Conservation (phyloP, 2,113 vertebrate genomes). For the Callospermophilus lateralis region DNA sequence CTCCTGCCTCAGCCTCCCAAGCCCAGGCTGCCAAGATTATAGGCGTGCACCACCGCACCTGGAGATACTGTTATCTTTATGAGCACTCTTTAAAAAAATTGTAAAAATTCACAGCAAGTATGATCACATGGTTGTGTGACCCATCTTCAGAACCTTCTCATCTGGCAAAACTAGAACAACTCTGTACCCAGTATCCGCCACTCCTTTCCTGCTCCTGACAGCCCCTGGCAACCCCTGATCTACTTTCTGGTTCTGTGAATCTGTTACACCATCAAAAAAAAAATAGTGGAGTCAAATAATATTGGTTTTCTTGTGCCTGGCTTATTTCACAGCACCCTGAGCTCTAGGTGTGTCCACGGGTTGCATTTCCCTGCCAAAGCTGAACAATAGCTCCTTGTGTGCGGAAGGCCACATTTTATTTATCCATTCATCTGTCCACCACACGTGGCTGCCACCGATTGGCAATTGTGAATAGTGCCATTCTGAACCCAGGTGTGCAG, state of each 20-base stretch:
- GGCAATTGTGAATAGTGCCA: not conserved
- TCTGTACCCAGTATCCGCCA: not conserved
- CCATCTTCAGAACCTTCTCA: not conserved
- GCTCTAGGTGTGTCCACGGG: not conserved
- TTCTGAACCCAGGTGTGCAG: not conserved
- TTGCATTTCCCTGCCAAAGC: not conserved
- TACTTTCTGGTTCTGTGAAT: not conserved
- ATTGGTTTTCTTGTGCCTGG: no score
- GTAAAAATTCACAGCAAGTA: no score
- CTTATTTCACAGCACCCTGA: not conserved
- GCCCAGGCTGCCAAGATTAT: rapidly evolving
- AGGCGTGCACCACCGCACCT: no score
- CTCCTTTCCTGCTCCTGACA: not conserved
- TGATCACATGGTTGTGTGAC: not conserved
- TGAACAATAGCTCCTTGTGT: not conserved
- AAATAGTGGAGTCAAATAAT: no score
- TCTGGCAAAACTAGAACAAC: not conserved
- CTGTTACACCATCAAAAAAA: not conserved
- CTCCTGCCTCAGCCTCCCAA: no score
- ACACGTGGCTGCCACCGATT: not conserved
- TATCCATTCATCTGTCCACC: not conserved
- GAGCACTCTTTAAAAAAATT: not conserved
- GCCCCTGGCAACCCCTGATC: not conserved
- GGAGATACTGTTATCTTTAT: not conserved
- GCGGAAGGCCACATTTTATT: not conserved